Base-by-base conservation (phyloP, 2,797 vertebrate genomes). In the Oceanodroma leucorhoa region DNA sequence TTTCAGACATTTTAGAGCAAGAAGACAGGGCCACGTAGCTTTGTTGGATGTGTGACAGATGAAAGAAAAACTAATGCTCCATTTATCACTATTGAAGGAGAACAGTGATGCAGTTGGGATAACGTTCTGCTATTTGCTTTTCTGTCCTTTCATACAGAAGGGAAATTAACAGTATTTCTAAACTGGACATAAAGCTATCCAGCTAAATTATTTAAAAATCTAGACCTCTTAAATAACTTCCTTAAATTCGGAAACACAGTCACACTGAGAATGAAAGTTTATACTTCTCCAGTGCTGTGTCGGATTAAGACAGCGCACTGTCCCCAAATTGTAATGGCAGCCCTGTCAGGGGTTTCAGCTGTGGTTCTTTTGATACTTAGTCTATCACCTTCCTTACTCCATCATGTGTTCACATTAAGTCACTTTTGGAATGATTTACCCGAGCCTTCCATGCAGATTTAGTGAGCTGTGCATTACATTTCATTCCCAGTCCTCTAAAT, bases 361-460 rank as follows among this genome's bases (percentile, higher is more conserved):
- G 32, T n/a, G 24, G 5, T 76, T 36, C 27, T 78, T 84, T 9
- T 14, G 19, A 12, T 51, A 48, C 8, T 46, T 58, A 4, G 11
- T 70, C 69, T 89, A 0, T 46, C 2, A 0, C 48, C 85, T 89
- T 65, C 85, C 64, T 36, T 40, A 65, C 11, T 62, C 23, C 12
- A 5, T 61, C 8, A 2, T 0, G 0, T 70, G 46, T 60, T 36
- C 43, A 29, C 16, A 6, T 55, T 40, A 46, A 66, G 18, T 53
- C 50, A 50, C 14, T 83, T 65, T 10, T 30, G 41, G 53, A 91
- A 58, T 54, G 7, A 50, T 38, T 71, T 48, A 16, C 61, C 34
- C 2, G 2, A 82, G 32, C 18, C 30, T 81, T 85, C 60, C 7
- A 19, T 14, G 11, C 29, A 79, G 11, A 61, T 84, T 7, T 45